Base-by-base conservation (phyloP, 2,113 vertebrate species). In the Poecilia latipinna region DNA sequence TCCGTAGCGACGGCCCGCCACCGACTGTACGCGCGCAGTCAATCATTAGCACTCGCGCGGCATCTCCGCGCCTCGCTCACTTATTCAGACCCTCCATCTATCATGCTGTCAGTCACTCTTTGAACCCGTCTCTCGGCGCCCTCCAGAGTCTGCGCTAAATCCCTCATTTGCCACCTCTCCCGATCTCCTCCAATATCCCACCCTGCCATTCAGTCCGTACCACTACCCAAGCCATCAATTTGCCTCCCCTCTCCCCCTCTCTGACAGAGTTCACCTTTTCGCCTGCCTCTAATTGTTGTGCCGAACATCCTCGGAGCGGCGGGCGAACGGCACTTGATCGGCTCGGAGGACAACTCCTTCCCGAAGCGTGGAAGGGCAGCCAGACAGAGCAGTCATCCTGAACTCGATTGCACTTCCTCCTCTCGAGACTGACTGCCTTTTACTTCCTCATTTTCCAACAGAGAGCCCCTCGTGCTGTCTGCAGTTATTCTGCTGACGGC, bases 1-100 rank as follows among this genome's bases (percentile, higher is more conserved):
- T 11, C 37, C n/a, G 81, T 29, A 35, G 63, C 32, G 35, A 33
- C 60, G 31, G 61, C 57, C 73, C 44, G 68, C 74, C 61, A 28
- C 87, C 87, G 89, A 88, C 89, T 93, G 90, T 88, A 72, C 83
- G 80, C 80, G 72, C 29, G 75, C 83, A 86, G 87, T 85, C 84
- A 77, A 77, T 90, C 87, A 85, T 85, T 84, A 83, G 81, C 19
- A 78, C 75, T 72, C 82, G 31, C 71, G 1, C 72, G 0, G 65
- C 31, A 61, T 86, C 85, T 86, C 72, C 19, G 32, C 75, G 86
- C 68, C 85, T 54, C n/a, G 65, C 82, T 90, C 86, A 80, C 82
- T 84, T 78, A 88, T 88, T 89, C 87, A 88, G 82, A 80, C 72
- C 82, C 71, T 71, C 75, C 77, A 84, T 87, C 83, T 88, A 80